A percentile compares a stretch with the other conserved stretches of the same genome.
phyloP scores from a whole-genome alignment of 1,140 invertebrate species.

The Campodea augens region DNA sequence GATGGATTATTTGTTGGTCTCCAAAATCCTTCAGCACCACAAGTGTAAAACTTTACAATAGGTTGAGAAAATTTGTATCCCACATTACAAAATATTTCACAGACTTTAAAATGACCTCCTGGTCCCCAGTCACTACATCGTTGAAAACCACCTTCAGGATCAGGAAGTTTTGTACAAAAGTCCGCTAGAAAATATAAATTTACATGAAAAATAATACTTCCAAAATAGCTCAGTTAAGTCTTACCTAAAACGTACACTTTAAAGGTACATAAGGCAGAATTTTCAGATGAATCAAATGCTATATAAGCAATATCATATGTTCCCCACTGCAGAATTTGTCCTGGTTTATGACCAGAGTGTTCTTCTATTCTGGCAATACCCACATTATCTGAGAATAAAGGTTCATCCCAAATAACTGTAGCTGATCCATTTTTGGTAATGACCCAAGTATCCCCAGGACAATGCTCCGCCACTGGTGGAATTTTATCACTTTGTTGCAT shows the following conservation, averaged over 20 bases:
- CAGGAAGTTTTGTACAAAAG: constrained; percentile 67
- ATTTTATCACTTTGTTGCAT: constrained; percentile 67
- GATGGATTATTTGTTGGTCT: constrained; percentile 60
- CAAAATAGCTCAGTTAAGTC: constrained; percentile 21
- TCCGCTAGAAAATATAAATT: constrained; percentile 39
- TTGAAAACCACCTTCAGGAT: constrained; percentile 75
- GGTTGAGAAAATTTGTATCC: constrained; percentile 74
- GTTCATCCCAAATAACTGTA: constrained; percentile 84
- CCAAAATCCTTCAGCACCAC: constrained; percentile 92
- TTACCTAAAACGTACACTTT: constrained; percentile 78
- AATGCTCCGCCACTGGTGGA: constrained; percentile 67
- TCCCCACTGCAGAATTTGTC: constrained; percentile 81
- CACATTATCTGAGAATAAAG: constrained; percentile 74
- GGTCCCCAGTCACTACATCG: constrained; percentile 90
- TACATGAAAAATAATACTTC: neutral
- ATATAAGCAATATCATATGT: constrained; percentile 84
- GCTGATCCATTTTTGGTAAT: constrained; percentile 80
- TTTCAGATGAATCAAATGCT: constrained; percentile 75
- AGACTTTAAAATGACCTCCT: constrained; percentile 83
- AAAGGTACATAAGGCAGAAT: constrained; percentile 79
- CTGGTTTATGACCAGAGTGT: constrained; percentile 67
- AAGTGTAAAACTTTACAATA: constrained; percentile 87
- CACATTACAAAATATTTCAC: constrained; percentile 67
- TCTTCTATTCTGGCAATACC: constrained; percentile 58
- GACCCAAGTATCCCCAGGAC: constrained; percentile 84